Evolutionary conservation across 2,113 vertebrate genomes (phyloP), one percentile per base, ranked within the genome.

Genomic region (Pungitius pungitius): DNA sequence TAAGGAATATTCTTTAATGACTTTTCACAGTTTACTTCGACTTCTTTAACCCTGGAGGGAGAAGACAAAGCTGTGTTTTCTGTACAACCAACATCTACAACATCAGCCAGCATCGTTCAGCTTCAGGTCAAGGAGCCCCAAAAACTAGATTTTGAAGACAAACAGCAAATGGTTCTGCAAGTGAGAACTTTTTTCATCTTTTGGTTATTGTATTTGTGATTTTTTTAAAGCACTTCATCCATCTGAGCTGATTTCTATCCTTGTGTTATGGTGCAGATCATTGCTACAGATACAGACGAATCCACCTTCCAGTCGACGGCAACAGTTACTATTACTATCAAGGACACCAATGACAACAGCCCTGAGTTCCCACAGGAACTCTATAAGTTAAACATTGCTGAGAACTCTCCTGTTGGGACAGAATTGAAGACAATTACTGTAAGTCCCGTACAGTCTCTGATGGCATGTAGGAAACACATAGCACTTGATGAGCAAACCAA

Each of bases 311-410:
- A 24, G 2, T 94, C 96, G 3, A 86, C 54, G 0, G 96, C 96
- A 27, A 92, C 51, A 0, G 95, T 99, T 69, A 96, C 93, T 56
- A 95, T 99, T 37, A 6, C 78, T 10, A 88, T 99, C 69, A 87
- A 77, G 8, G 96, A 99, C 60, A 77, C 59, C 30, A 99, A 99
- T 0, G 97, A 99, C 90, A 95, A 98, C 79, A 91, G 55, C 40
- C 97, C 97, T 0, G 59, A 3, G 1, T 99, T 99, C 68, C 3
- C 52, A 14, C 0, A 94, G 1, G 87, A 82, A 24, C 68, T 56
- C 3, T 98, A 97, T 58, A 17, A 49, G 10, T 60, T 96, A 15
- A 13, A 0, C 0, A 90, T 98, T 65, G 0, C 18, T 1, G 97
- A 99, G 82, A 85, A 97, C 85, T 92, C 95, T 69, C 1, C 61